Evolutionary conservation across 2,888 invertebrate species (phyloP), one percentile per base, ranked within the genome.

Genomic region (Amphimallon solstitiale): DNA sequence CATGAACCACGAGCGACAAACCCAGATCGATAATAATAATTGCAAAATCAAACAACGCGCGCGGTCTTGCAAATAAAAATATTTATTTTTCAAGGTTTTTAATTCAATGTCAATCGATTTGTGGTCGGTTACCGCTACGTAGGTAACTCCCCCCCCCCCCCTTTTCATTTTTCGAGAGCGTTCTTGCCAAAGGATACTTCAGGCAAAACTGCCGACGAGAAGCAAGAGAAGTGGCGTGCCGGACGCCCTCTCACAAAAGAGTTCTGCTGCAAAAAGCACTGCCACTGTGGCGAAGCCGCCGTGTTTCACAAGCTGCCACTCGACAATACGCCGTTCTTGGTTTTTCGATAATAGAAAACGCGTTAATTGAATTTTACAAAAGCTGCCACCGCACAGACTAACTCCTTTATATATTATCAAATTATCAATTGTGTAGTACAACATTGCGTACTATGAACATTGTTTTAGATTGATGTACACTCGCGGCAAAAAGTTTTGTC

Each of bases 1-100:
- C 5, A 2, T 9, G 2, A 29, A n/a, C n/a, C n/a, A n/a, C n/a
- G n/a, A n/a, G n/a, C 2, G 29, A 29, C 29, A 29, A 29, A 29
- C 29, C 5, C 29, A 5, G 29, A 51, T 51, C 49, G 34, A 51
- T 51, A 51, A 34, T 34, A 51, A 51, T 51, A 51, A 51, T 51
- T 51, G 34, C 49, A 51, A 51, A 51, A 51, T 51, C 49, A 49
- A 49, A 49, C 29, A 49, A 34, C 34, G 15, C 12, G 49, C 29
- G 2, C 49, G 23, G 12, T 34, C 3, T 23, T n/a, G 48, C 48
- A 48, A 51, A 17, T 34, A 49, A 48, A 51, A 51, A 51, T 51
- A 51, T 51, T 51, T 51, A 51, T 51, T 51, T 51, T 51, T 51
- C 49, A 51, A 51, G 49, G 49, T 29, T 51, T 51, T 51, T 34